Conservation (phyloP, 2,888 invertebrate species). For the Acanthosoma haemorrhoidale region DNA sequence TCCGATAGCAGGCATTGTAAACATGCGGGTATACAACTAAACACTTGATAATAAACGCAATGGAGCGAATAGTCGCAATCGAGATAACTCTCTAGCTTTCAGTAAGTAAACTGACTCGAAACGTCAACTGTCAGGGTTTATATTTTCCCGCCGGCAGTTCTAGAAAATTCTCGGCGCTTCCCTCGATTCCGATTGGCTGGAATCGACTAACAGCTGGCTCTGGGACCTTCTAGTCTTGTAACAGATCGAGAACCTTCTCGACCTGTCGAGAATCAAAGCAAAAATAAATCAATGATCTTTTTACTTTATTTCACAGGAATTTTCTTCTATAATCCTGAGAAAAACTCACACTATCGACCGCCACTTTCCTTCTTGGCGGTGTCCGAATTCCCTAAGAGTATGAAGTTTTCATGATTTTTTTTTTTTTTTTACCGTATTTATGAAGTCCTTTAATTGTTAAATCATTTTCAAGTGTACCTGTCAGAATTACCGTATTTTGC, state of each 20-base stretch:
- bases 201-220: neutral
- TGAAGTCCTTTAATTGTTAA: no score
- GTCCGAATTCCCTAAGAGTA: no score
- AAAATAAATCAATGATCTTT: no score
- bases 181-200: neutral
- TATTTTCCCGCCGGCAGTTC: conserved; percentile 9
- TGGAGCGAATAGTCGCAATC: neutral
- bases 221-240: neutral
- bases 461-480: no score
- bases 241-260: neutral
- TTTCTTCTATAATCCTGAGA: no score
- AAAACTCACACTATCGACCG: no score
- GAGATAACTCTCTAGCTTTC: neutral
- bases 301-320: no score
- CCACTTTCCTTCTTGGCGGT: no score
- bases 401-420: no score
- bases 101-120: neutral
- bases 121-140: neutral
- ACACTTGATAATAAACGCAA: neutral
- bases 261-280: neutral
- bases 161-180: neutral
- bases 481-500: no score
- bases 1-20: conserved; percentile 59
- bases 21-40: conserved; percentile 53
- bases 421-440: no score